Conservation (phyloP, 1,140 invertebrate genomes). For the Schmidtea mediterranea region DNA sequence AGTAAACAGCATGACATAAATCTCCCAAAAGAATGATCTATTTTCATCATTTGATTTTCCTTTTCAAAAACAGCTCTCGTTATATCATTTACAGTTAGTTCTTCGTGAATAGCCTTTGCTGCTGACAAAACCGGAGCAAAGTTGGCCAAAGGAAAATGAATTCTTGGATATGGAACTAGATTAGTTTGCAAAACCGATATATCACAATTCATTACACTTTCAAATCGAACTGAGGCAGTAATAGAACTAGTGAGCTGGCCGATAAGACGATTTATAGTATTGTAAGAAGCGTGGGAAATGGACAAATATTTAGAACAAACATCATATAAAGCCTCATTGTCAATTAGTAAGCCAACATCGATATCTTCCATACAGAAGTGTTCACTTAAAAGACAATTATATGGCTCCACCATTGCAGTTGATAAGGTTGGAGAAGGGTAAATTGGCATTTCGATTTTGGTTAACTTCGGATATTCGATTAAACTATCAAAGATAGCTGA, state of each 20-base stretch:
- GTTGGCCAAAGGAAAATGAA: slow-evolving; percentile 16
- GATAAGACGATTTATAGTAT: slow-evolving; percentile 38
- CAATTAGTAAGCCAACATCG: slow-evolving; percentile 14
- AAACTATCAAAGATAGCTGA: slow-evolving; percentile 55
- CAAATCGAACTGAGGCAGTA: slow-evolving; percentile 39
- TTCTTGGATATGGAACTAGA: slow-evolving; percentile 13
- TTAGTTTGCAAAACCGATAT: slow-evolving; percentile 11
- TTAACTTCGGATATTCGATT: slow-evolving; percentile 48
- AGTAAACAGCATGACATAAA: slow-evolving; percentile 57
- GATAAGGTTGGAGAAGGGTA: slow-evolving; percentile 11
- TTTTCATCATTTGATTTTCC: slow-evolving; percentile 40
- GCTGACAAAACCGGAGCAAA: slow-evolving; percentile 3
- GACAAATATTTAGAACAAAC: slow-evolving; percentile 14
- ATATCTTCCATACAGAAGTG: no score
- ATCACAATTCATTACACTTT: background rate
- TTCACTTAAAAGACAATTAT: slow-evolving; percentile 15
- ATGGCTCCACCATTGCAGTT: slow-evolving; percentile 17
- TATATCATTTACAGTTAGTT: slow-evolving; percentile 8
- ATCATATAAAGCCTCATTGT: slow-evolving; percentile 19
- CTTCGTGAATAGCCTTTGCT: background rate
- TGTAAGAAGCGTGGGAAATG: slow-evolving; percentile 14
- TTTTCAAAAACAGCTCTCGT: slow-evolving; percentile 36
- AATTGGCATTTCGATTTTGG: slow-evolving; percentile 13
- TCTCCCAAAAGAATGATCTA: slow-evolving; percentile 34
- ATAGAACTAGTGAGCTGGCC: slow-evolving; percentile 59